phyloP scores from a whole-genome alignment of 2,888 invertebrate species.

The Brassicogethes aeneus region DNA sequence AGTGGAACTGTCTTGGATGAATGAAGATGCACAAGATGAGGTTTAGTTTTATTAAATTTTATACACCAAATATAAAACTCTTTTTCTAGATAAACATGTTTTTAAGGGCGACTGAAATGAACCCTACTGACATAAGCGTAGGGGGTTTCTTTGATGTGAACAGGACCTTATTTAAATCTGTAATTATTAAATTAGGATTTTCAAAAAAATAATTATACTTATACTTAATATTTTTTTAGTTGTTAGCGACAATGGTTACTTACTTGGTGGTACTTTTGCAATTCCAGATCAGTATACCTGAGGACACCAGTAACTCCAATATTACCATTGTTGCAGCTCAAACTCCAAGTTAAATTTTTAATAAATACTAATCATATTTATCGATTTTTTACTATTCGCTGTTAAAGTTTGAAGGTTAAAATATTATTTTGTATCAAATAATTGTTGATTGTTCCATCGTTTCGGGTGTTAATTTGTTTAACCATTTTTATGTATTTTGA shows the following conservation, averaged over 20 bases:
- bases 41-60: constrained; percentile 20
- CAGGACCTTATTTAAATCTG: constrained; percentile 63
- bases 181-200: constrained; percentile 35
- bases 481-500: no score
- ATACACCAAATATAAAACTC: not conserved
- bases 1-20: constrained; percentile 69
- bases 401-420: no score
- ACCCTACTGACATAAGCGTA: constrained; percentile 63
- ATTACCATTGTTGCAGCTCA: no score
- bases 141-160: constrained; percentile 68
- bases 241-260: constrained; percentile 68
- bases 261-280: constrained; percentile 65
- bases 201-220: no score
- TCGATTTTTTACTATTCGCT: no score
- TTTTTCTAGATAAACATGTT: constrained; percentile 57
- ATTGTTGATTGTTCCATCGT: no score
- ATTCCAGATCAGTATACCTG: constrained; percentile 69
- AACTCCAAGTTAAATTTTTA: no score
- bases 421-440: no score
- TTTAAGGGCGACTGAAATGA: constrained; percentile 66
- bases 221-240: constrained; percentile 38
- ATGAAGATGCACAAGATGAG: constrained; percentile 65
- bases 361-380: no score
- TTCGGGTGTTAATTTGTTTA: no score
- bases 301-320: constrained; percentile 33